Evolutionary conservation across 2,797 vertebrate species (phyloP).

Genomic region (Molossus alvarezi): DNA sequence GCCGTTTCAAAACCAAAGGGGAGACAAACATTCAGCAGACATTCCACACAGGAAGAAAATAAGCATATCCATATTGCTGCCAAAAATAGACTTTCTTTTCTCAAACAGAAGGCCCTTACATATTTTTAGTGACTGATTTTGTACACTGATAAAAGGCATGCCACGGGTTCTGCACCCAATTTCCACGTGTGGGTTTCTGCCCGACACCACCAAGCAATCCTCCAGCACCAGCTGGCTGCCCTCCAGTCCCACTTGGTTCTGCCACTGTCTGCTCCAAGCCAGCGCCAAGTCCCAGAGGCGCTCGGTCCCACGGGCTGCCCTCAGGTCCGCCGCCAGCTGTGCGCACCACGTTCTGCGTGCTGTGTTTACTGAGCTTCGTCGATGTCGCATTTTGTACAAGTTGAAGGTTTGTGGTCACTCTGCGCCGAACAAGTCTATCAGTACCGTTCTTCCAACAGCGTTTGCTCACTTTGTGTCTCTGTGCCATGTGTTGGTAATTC

Average conservation of each 20-base stretch:
- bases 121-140: neutral
- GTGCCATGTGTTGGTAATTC: neutral
- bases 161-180: neutral
- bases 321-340: neutral
- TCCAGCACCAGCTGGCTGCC: neutral
- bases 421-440: neutral
- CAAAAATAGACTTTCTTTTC: neutral
- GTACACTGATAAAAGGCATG: neutral
- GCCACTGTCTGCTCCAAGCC: neutral
- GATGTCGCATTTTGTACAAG: neutral
- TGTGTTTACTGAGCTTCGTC: neutral
- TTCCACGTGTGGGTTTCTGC: neutral
- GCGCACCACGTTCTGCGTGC: too few species aligned
- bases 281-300: neutral
- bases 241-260: neutral
- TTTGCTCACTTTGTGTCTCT: neutral
- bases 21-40: neutral
- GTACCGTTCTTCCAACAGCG: neutral
- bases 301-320: neutral
- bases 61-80: neutral
- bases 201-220: neutral
- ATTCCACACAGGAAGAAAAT: slow-evolving; percentile 17
- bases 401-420: neutral
- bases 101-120: neutral
- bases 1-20: neutral